phyloP scores from a whole-genome alignment of 2,888 invertebrate genomes.

The Heliconius cydno region DNA sequence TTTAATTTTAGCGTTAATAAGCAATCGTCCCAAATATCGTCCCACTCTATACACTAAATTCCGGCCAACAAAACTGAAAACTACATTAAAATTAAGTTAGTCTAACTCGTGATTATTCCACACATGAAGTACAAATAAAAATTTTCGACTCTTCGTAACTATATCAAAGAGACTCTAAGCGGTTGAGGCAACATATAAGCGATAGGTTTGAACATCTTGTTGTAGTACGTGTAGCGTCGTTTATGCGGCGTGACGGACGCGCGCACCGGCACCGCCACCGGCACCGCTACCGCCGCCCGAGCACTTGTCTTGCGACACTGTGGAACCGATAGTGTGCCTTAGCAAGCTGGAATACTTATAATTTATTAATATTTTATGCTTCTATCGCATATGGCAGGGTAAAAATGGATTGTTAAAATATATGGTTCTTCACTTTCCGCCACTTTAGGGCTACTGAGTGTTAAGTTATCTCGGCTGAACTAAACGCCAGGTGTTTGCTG shows the following conservation, averaged over 20 bases:
- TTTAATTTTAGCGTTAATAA: not conserved
- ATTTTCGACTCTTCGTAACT: slow-evolving; percentile 26
- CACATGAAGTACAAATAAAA: not conserved
- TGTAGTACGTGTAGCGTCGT: slow-evolving; percentile 80
- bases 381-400: not conserved
- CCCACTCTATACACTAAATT: not conserved
- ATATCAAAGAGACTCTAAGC: slow-evolving; percentile 69
- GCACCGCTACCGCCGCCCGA: slow-evolving; percentile 55
- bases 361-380: not conserved
- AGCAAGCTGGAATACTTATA: not conserved
- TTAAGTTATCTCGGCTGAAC: not conserved
- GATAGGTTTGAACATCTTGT: slow-evolving; percentile 75
- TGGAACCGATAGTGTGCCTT: not conserved
- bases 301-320: slow-evolving; percentile 56
- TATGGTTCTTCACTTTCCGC: not conserved
- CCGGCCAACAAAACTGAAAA: not conserved
- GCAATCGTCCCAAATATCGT: not conserved
- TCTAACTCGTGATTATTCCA: not conserved
- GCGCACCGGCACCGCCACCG: slow-evolving; percentile 62
- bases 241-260: slow-evolving; percentile 70
- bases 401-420: not conserved
- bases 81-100: not conserved
- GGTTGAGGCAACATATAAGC: slow-evolving; percentile 72
- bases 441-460: not conserved
- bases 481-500: not conserved